Conservation (phyloP, 2,113 vertebrate species). For the Junco hyemalis region DNA sequence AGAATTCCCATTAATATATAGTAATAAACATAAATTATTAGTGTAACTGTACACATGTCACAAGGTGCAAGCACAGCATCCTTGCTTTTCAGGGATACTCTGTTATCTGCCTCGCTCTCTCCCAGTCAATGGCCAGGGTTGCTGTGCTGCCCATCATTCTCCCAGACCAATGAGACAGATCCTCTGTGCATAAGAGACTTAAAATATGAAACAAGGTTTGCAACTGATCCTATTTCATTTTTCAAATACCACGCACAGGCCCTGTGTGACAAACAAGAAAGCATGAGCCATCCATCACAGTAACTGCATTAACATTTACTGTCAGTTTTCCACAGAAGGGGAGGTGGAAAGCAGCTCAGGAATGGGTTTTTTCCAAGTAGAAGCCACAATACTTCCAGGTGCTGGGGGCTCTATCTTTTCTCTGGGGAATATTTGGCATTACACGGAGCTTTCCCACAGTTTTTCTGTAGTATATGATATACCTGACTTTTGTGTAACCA, state of each 20-base stretch:
- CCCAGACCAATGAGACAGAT: not conserved
- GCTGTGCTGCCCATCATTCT: not conserved
- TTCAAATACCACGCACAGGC: not conserved
- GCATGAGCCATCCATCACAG: not conserved
- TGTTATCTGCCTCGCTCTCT: not conserved
- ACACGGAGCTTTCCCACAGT: not conserved
- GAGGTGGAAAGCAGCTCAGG: not conserved
- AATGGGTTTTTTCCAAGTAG: not conserved
- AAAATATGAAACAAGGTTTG: not conserved
- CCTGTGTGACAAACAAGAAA: not conserved
- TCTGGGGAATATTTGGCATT: not conserved
- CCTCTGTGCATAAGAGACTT: not conserved
- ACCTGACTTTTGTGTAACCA: not conserved
- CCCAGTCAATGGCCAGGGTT: rapidly evolving
- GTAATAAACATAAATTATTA: not conserved
- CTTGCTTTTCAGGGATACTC: not conserved
- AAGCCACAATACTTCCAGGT: not conserved
- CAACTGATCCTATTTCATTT: not conserved
- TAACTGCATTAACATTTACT: not conserved
- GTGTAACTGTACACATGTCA: not conserved
- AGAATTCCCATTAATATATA: not conserved
- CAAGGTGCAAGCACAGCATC: not conserved
- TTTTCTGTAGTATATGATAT: not conserved
- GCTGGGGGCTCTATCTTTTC: not conserved
- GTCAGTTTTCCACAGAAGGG: rapidly evolving